Evolutionary conservation across 2,888 invertebrate genomes (phyloP), one percentile per base, ranked within the genome.

Genomic region (Thera obeliscata): DNA sequence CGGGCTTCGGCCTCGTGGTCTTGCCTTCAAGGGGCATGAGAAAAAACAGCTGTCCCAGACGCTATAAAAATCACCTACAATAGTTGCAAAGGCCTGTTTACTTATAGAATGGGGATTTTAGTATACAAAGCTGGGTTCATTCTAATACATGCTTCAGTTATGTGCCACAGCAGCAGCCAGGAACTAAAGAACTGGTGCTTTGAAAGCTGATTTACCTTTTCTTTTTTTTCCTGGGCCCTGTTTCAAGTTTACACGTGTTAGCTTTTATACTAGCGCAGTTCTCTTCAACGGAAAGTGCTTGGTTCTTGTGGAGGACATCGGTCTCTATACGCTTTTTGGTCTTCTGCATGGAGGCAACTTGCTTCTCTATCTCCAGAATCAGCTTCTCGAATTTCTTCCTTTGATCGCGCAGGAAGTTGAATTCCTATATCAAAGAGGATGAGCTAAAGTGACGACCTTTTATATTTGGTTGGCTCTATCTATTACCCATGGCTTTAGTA

Each of bases 381-480:
- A 91, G 75, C 2, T 75, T 80, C 73, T 89, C 84, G 59, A 93
- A 92, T 68, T 81, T 87, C 67, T 80, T 87, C 73, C 87, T 89
- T 67, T 91, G 83, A 2, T 84, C 81, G 2, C 82, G 78, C n/a
- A 93, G 79, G 72, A 87, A 92, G 0, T 84, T 78, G 64, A 77
- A 81, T 76, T 93, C 93, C 93, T 93, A 59, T 2, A 38, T 55
- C 36, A 38, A 35, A 48, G 3, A 2, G 50, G 3, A 33, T 52
- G 8, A 2, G 22, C 41, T 41, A 41, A 7, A 41, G 41, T 41
- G 7, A 41, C 5, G 7, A 7, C 2, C 41, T 7, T 22, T 1
- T 22, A 22, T 22, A 22, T 22, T 22, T 22, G 22, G 22, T 22
- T 22, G 22, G 22, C 22, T 22, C 22, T 1, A 22, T 22, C 22